Percentiles rank a stretch among this genome's conserved stretches.
Evolutionary conservation across 2,797 vertebrate genomes (phyloP).

Genomic region (Sphenopsis melanotis): DNA sequence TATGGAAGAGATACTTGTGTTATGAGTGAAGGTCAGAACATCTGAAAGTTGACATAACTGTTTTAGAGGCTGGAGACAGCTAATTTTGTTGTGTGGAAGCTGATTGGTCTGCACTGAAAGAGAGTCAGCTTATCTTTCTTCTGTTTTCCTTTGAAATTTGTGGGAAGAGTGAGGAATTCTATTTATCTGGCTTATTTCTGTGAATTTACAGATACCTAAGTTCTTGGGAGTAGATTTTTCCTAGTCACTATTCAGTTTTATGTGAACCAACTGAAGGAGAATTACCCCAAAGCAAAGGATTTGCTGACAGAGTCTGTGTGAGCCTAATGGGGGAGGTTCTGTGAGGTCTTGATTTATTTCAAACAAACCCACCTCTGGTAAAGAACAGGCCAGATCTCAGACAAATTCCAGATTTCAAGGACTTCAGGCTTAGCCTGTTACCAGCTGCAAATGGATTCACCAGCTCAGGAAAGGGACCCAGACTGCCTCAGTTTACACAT

Average conservation of each 20-base stretch:
- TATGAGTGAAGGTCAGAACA: not conserved
- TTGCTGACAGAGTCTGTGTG: not conserved
- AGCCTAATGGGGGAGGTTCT: not conserved
- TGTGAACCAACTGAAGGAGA: not conserved
- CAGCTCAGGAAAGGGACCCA: rapidly evolving
- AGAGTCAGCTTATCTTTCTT: not conserved
- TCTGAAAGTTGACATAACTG: not conserved
- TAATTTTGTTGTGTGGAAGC: not conserved
- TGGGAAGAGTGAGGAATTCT: not conserved
- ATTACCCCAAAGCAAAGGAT: not conserved
- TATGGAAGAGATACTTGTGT: not conserved
- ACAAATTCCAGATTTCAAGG: not conserved
- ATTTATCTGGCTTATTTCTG: not conserved
- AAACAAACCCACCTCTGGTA: not conserved
- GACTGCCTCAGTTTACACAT: not conserved
- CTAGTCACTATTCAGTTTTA: rapidly evolving
- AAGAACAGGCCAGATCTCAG: not conserved
- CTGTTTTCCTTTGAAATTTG: not conserved
- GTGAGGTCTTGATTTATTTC: not conserved
- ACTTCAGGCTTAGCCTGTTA: not conserved
- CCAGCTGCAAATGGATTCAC: not conserved
- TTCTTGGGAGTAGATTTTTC: not conserved
- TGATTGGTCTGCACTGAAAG: not conserved
- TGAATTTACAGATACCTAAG: not conserved
- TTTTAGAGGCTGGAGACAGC: not conserved